These are phyloP conservation scores for Aphis craccivora DNA, from an alignment of 1,140 invertebrate species.

Conservation along the genomic window DNA sequence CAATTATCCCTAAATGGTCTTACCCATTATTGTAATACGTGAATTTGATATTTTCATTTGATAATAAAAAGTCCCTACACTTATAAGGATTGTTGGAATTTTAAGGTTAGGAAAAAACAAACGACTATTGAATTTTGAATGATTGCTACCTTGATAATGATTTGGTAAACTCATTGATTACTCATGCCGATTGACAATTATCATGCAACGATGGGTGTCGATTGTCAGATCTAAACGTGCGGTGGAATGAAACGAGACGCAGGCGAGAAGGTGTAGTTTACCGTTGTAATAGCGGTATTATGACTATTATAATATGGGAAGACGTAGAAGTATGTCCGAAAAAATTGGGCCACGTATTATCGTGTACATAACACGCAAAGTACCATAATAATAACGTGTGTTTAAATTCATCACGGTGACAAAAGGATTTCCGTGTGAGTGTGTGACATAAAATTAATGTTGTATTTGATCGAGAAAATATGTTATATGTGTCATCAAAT, in stretches of 20 bases:
- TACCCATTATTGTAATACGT: neutral
- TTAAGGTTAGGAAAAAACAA: conserved; percentile 4
- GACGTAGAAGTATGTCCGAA: conserved; percentile 57
- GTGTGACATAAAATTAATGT: conserved; percentile 40
- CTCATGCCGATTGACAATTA: conserved; percentile 54
- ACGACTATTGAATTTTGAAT: conserved; percentile 33
- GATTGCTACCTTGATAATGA: conserved; percentile 22
- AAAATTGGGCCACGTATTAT: conserved; percentile 56
- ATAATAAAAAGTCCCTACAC: conserved; percentile 16
- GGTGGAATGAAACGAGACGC: conserved; percentile 49
- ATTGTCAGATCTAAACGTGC: conserved; percentile 50
- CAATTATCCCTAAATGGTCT: neutral
- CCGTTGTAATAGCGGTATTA: conserved; percentile 58
- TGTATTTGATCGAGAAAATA: conserved; percentile 16
- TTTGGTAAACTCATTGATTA: conserved; percentile 41
- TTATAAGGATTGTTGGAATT: conserved; percentile 10
- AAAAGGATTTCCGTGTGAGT: conserved; percentile 41
- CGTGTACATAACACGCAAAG: conserved; percentile 44
- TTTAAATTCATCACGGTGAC: conserved; percentile 45
- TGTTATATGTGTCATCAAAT: conserved; percentile 10
- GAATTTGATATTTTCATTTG: conserved; percentile 24
- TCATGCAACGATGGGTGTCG: conserved; percentile 47
- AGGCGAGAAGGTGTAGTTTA: conserved; percentile 55
- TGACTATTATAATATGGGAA: conserved; percentile 49
- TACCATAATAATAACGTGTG: neutral